A percentile compares a stretch with the other conserved stretches of the same genome.
Evolutionary conservation across 2,888 invertebrate genomes (phyloP).

Genomic region (Acanthopleura granulata): DNA sequence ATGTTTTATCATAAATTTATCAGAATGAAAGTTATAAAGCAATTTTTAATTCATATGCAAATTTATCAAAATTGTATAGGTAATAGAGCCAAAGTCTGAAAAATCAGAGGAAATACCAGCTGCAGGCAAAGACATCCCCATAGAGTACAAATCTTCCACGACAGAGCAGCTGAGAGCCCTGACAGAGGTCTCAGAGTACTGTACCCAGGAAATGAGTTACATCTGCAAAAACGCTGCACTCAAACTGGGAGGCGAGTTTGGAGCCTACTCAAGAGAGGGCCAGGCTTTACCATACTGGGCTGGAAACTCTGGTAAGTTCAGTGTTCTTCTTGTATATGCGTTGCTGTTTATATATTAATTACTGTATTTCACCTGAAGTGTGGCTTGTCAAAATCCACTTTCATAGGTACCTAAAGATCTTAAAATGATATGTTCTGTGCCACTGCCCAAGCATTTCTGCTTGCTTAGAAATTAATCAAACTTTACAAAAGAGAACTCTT

Average conservation of each 20-base stretch:
- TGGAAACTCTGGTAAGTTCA: constrained; percentile 10
- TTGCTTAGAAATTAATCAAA: no score
- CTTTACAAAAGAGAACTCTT: no score
- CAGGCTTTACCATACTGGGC: constrained; percentile 11
- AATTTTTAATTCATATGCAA: no score
- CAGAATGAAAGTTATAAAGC: no score
- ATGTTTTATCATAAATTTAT: no score
- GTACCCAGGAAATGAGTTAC: constrained; percentile 16
- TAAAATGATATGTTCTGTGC: no score
- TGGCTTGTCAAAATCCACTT: no score
- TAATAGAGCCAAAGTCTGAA: neutral
- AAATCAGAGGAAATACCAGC: neutral
- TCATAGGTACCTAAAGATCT: no score
- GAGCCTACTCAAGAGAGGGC: constrained; percentile 6
- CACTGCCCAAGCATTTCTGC: no score
- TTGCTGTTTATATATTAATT: neutral
- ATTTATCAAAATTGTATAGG: neutral
- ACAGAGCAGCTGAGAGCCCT: constrained; percentile 3
- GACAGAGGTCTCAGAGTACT: constrained; percentile 8
- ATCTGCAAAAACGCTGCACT: constrained; percentile 3
- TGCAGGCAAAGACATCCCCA: neutral
- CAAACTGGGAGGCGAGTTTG: constrained; percentile 10
- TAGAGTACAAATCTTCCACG: neutral
- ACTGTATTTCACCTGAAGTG: no score
- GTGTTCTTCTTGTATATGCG: neutral